Evolutionary conservation across 2,888 invertebrate genomes (phyloP).

Genomic region (Falcaria lacertinaria): DNA sequence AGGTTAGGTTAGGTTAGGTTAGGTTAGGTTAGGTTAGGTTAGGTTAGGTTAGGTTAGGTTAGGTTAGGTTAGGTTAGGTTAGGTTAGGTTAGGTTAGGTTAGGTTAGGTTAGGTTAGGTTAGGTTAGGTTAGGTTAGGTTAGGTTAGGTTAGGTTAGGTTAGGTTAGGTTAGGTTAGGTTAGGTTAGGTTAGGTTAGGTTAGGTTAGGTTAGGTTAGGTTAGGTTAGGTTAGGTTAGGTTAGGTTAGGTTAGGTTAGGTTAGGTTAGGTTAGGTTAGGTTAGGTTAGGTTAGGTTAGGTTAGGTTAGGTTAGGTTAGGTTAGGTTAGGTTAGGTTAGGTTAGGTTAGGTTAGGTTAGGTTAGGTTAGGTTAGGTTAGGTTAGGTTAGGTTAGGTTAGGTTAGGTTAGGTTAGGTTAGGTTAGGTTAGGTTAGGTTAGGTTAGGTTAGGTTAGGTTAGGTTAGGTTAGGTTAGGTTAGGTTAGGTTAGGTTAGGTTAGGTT

Average conservation of each 20-base stretch:
- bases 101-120: slow-evolving; percentile 7
- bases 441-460: slow-evolving; percentile 20
- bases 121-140: slow-evolving; percentile 6
- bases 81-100: slow-evolving; percentile 14
- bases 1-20: slow-evolving; percentile 18
- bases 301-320: slow-evolving; percentile 9
- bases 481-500: slow-evolving; percentile 18
- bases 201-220: slow-evolving; percentile 8
- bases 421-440: slow-evolving; percentile 18
- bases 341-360: slow-evolving; percentile 9
- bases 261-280: slow-evolving; percentile 8
- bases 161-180: slow-evolving; percentile 6
- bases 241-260: slow-evolving; percentile 8
- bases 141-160: slow-evolving; percentile 7
- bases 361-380: slow-evolving; percentile 9
- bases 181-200: slow-evolving; percentile 9
- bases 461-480: slow-evolving; percentile 21
- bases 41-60: slow-evolving; percentile 21
- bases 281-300: slow-evolving; percentile 9
- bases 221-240: slow-evolving; percentile 8
- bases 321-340: slow-evolving; percentile 8
- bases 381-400: slow-evolving; percentile 11
- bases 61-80: slow-evolving; percentile 17
- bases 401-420: slow-evolving; percentile 17
- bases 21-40: slow-evolving; percentile 21